Evolutionary conservation across 2,888 invertebrate genomes (phyloP).

Genomic region (Torymus auratus): DNA sequence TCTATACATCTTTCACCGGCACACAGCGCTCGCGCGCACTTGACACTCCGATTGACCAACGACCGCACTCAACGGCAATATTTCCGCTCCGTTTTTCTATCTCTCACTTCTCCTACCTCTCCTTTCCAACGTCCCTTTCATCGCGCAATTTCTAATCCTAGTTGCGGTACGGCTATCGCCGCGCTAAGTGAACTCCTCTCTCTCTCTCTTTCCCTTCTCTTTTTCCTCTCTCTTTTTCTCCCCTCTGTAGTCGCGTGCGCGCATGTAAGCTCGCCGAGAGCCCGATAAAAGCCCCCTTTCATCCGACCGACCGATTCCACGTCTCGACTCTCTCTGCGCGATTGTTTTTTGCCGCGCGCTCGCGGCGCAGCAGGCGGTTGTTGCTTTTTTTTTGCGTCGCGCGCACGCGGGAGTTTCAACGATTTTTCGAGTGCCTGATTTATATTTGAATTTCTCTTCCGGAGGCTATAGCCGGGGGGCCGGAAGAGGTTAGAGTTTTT

Average conservation of each 20-base stretch:
- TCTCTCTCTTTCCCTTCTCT: slow-evolving; percentile 28
- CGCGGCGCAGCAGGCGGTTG: neutral
- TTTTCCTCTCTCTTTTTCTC: neutral
- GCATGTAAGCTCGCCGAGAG: slow-evolving; percentile 20
- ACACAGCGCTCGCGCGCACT: no score
- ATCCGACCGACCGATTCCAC: slow-evolving; percentile 58
- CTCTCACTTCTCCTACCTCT: neutral
- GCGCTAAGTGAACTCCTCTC: slow-evolving; percentile 45
- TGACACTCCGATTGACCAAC: no score
- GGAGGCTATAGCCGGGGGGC: neutral
- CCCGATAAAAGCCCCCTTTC: slow-evolving; percentile 55
- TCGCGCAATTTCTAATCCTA: slow-evolving; percentile 20
- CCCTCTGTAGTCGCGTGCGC: slow-evolving; percentile 18
- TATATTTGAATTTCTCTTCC: slow-evolving; percentile 19
- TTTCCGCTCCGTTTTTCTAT: no score
- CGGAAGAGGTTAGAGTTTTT: neutral
- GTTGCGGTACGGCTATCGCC: slow-evolving; percentile 17
- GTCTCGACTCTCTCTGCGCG: slow-evolving; percentile 9
- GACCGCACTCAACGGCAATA: no score
- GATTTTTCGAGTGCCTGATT: slow-evolving; percentile 24
- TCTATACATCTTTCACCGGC: no score
- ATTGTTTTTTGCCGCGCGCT: slow-evolving; percentile 20
- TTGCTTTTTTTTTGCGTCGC: no score
- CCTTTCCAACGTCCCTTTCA: slow-evolving; percentile 1
- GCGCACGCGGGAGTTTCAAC: slow-evolving; percentile 13